Evolutionary conservation across 2,113 vertebrate genomes (phyloP).

Genomic region (Carlito syrichta): DNA sequence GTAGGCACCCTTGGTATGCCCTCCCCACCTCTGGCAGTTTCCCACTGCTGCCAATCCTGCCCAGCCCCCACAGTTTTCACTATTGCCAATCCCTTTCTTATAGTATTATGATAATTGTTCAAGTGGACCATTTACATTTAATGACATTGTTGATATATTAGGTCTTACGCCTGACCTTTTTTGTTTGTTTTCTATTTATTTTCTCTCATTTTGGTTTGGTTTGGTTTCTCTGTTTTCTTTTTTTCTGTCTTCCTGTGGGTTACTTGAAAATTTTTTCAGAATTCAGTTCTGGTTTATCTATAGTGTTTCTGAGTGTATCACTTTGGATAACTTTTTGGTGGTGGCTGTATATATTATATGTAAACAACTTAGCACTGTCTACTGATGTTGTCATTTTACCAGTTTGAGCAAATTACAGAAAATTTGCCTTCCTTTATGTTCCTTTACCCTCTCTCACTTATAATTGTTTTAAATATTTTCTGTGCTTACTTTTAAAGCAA

Average conservation of each 20-base stretch:
- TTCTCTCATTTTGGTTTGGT: background rate
- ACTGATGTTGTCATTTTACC: background rate
- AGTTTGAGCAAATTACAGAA: background rate
- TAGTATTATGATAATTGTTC: no score
- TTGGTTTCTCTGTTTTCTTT: background rate
- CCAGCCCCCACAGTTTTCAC: no score
- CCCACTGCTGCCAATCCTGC: no score
- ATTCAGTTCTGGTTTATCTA: background rate
- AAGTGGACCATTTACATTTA: background rate
- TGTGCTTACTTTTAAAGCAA: background rate
- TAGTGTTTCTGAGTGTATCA: background rate
- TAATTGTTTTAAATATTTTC: background rate
- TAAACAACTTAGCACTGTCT: background rate
- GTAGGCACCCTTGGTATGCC: no score
- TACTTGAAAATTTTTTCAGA: background rate
- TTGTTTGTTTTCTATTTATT: background rate
- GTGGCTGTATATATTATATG: background rate
- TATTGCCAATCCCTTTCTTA: no score
- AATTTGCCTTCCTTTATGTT: background rate
- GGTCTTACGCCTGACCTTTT: background rate
- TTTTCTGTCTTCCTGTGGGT: background rate
- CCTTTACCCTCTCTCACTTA: background rate
- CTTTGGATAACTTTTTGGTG: background rate
- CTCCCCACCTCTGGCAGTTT: no score
- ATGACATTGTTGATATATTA: background rate